Percentiles rank a stretch among this genome's conserved stretches.
Evolutionary conservation across 2,113 vertebrate species (phyloP).

Genomic region (Aldabrachelys gigantea): DNA sequence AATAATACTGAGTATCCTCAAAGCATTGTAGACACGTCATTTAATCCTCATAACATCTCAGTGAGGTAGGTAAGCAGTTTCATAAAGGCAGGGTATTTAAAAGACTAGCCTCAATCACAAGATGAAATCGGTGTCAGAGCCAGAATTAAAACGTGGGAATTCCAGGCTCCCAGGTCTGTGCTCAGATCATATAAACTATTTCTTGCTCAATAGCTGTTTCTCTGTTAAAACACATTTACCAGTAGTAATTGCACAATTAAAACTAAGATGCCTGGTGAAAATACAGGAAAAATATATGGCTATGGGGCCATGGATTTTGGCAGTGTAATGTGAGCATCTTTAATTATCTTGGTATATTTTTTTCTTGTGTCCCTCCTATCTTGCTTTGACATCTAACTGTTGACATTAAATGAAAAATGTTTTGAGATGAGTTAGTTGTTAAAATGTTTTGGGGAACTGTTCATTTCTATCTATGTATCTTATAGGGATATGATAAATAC

Average conservation of each 20-base stretch:
- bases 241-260: not conserved
- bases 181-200: not conserved
- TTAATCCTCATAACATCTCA: not conserved
- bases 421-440: not conserved
- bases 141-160: not conserved
- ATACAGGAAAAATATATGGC: not conserved
- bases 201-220: not conserved
- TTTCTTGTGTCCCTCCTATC: not conserved
- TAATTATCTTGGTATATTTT: not conserved
- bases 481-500: not conserved
- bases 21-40: not conserved
- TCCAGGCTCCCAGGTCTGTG: not conserved
- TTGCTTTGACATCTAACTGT: not conserved
- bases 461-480: not conserved
- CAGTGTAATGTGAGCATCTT: not conserved
- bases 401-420: not conserved
- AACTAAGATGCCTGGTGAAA: not conserved
- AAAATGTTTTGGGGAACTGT: not conserved
- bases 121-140: not conserved
- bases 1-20: fast-evolving
- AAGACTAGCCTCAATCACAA: not conserved
- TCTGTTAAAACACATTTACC: not conserved
- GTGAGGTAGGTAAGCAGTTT: not conserved
- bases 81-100: not conserved
- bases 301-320: not conserved